Percentiles rank a stretch among this genome's conserved stretches.
These are phyloP conservation scores for Coptotermes formosanus DNA, from an alignment of 1,140 invertebrate species.

Conservation along the genomic window DNA sequence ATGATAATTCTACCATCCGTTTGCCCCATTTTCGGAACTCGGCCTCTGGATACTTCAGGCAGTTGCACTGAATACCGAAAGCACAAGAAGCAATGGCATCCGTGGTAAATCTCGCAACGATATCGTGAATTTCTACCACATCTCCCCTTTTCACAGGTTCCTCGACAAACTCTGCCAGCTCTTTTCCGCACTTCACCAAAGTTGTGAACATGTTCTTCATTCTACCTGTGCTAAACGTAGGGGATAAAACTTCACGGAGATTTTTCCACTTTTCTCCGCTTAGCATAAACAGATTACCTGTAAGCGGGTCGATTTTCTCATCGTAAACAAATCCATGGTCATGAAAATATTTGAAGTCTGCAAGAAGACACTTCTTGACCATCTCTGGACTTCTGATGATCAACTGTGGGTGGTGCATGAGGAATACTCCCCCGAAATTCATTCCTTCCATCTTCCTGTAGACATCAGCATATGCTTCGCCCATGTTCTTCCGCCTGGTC, in stretches of 20 bases:
- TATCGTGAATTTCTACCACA: background rate
- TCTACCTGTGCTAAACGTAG: slow-evolving; percentile 58
- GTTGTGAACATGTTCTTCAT: slow-evolving; percentile 54
- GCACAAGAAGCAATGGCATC: background rate
- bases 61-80: slow-evolving; percentile 51
- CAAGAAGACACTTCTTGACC: slow-evolving; percentile 49
- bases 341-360: slow-evolving; percentile 52
- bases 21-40: slow-evolving; percentile 51
- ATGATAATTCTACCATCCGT: slow-evolving; percentile 40
- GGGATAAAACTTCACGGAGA: slow-evolving; percentile 53
- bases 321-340: slow-evolving; percentile 49
- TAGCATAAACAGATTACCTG: slow-evolving; percentile 54
- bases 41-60: slow-evolving; percentile 49
- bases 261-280: slow-evolving; percentile 55
- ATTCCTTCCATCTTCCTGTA: slow-evolving; percentile 25
- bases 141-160: background rate
- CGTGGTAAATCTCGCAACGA: background rate
- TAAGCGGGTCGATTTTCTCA: slow-evolving; percentile 52
- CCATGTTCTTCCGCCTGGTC: slow-evolving; percentile 36
- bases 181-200: slow-evolving; percentile 25
- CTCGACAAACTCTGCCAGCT: slow-evolving; percentile 2
- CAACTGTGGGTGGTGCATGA: slow-evolving; percentile 50
- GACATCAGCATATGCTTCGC: slow-evolving; percentile 34
- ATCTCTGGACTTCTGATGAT: slow-evolving; percentile 51
- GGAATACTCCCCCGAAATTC: background rate